These are phyloP conservation scores for Cossypha polioptera DNA, from an alignment of 2,797 vertebrate genomes.

Conservation along the genomic window DNA sequence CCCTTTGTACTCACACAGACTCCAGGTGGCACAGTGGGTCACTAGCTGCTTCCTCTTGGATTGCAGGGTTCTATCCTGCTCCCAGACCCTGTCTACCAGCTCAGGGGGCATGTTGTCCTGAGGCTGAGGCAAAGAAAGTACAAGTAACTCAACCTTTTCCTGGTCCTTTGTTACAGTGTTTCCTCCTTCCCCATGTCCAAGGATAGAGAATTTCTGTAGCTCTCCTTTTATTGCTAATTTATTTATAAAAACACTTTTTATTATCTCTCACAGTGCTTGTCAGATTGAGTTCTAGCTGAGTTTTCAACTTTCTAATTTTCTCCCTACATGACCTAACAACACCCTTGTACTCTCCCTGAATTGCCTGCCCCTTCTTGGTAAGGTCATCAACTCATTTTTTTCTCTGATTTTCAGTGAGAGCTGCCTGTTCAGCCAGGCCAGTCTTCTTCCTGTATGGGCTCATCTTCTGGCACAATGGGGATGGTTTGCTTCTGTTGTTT, in stretches of 20 bases:
- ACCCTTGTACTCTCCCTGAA: neutral
- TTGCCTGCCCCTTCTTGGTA: neutral
- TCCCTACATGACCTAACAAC: neutral
- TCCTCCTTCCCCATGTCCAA: neutral
- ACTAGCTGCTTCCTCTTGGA: neutral
- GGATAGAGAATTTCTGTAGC: neutral
- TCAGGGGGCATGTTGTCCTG: neutral
- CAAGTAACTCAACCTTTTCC: neutral
- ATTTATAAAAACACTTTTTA: neutral
- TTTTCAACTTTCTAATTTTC: neutral
- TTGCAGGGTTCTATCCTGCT: neutral
- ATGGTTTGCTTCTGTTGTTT: neutral
- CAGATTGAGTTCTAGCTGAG: neutral
- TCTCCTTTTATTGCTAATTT: neutral
- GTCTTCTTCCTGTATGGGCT: fast-evolving
- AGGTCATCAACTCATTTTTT: neutral
- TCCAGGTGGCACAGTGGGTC: neutral
- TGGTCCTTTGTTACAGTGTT: neutral
- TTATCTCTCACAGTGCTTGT: neutral
- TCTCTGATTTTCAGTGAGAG: neutral
- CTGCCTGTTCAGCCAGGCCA: neutral
- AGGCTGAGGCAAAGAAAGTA: neutral
- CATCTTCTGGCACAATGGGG: neutral
- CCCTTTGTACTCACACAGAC: neutral
- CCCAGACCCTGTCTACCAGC: neutral